Evolutionary conservation across 2,113 vertebrate species (phyloP).

Genomic region (Myanophis thanlyinensis): DNA sequence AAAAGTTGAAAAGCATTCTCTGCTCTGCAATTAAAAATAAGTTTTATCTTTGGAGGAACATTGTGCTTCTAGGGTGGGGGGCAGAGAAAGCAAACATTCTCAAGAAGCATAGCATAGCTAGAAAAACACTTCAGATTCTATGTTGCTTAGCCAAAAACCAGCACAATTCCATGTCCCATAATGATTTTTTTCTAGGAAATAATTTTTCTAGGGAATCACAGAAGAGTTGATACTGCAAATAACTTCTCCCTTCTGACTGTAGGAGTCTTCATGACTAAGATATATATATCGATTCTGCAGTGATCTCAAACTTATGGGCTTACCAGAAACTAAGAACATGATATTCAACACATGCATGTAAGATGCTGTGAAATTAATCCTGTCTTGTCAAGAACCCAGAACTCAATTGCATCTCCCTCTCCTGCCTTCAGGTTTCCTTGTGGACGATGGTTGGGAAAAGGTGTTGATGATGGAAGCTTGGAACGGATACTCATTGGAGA

Average conservation of each 20-base stretch:
- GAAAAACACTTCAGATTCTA: not conserved
- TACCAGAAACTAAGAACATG: not conserved
- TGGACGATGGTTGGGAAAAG: conserved; percentile 89
- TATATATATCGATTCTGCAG: not conserved
- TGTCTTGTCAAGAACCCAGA: not conserved
- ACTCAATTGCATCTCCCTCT: conserved; percentile 47
- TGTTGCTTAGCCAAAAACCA: not conserved
- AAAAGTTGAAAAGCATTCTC: not conserved
- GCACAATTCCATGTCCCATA: not conserved
- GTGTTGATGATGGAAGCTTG: conserved; percentile 88
- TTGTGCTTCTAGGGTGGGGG: not conserved
- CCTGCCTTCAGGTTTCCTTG: conserved; percentile 82
- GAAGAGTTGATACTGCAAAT: not conserved
- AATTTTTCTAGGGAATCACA: too few relatives aligned
- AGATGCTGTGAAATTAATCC: not conserved
- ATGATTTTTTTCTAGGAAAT: too few relatives aligned
- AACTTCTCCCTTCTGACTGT: not conserved
- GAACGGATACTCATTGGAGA: conserved; percentile 92
- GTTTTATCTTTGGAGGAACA: not conserved
- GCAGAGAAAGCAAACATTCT: not conserved
- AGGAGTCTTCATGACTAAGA: not conserved
- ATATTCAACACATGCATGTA: not conserved
- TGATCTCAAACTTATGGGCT: not conserved
- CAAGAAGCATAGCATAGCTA: not conserved
- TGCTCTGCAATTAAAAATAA: not conserved